Percentiles rank a stretch among this genome's conserved stretches.
These are phyloP conservation scores for Coracias cyanogaster DNA, from an alignment of 2,797 vertebrate genomes.

Conservation along the genomic window DNA sequence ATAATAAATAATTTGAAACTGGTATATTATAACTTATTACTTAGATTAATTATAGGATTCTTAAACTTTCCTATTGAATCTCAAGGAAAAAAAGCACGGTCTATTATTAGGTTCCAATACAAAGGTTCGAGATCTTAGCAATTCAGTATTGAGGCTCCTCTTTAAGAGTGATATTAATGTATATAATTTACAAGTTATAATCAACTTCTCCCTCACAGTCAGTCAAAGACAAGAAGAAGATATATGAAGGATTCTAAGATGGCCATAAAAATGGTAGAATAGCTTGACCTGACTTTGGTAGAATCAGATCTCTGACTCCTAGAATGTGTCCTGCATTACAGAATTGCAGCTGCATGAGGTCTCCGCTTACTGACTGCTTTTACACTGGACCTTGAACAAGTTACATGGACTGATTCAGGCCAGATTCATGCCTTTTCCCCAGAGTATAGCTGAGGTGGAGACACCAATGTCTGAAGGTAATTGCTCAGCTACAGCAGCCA, in stretches of 20 bases:
- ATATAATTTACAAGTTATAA: background rate
- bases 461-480: conserved; percentile 27
- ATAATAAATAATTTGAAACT: background rate
- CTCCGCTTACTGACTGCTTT: background rate
- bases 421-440: background rate
- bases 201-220: background rate
- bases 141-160: background rate
- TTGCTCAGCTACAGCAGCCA: conserved; percentile 47
- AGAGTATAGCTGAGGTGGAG: background rate
- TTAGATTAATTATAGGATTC: background rate
- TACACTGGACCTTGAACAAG: background rate
- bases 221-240: background rate
- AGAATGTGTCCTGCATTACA: background rate
- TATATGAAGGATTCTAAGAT: background rate
- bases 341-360: background rate
- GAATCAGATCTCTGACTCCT: background rate
- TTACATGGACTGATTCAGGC: background rate
- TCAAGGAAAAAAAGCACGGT: background rate
- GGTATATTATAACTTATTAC: background rate
- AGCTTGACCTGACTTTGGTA: background rate
- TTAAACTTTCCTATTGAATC: background rate
- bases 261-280: background rate
- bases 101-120: background rate
- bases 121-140: background rate
- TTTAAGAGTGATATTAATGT: background rate